Conservation (phyloP, 2,113 vertebrate species). For the Rhinichthys klamathensis region DNA sequence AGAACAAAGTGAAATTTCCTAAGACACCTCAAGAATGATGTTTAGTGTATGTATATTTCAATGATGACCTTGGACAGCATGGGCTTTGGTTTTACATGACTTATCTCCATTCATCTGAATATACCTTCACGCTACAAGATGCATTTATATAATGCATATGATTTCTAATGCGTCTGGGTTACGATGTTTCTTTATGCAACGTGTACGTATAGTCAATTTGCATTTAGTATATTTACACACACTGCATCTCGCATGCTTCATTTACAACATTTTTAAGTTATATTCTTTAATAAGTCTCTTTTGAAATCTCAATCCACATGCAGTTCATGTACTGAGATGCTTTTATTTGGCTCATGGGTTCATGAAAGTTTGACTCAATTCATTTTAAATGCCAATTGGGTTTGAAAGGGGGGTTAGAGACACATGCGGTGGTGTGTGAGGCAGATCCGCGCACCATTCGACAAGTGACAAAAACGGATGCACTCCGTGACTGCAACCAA, state of each 20-base stretch:
- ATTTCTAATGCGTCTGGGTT: not conserved
- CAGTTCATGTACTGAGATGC: not conserved
- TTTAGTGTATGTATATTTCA: not conserved
- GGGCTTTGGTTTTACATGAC: not conserved
- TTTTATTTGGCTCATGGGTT: not conserved
- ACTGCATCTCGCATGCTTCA: not conserved
- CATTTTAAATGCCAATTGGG: not conserved
- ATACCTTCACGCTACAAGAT: not conserved
- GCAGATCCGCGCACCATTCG: not conserved
- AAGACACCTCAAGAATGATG: not conserved
- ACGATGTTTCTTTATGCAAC: not conserved
- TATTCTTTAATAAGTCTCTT: not conserved
- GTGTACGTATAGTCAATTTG: not conserved
- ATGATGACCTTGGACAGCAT: not conserved
- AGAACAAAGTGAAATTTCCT: not conserved
- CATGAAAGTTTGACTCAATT: conserved; percentile 5
- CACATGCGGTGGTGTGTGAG: not conserved
- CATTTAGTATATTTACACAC: not conserved
- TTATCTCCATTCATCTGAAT: not conserved
- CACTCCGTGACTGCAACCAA: conserved; percentile 15
- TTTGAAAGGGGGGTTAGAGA: not conserved
- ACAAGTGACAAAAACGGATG: conserved; percentile 8
- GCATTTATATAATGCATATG: not conserved
- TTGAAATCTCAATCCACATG: not conserved
- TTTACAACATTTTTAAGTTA: not conserved